Base-by-base conservation (phyloP, 2,797 vertebrate genomes). In the Sebastes vulpes region DNA sequence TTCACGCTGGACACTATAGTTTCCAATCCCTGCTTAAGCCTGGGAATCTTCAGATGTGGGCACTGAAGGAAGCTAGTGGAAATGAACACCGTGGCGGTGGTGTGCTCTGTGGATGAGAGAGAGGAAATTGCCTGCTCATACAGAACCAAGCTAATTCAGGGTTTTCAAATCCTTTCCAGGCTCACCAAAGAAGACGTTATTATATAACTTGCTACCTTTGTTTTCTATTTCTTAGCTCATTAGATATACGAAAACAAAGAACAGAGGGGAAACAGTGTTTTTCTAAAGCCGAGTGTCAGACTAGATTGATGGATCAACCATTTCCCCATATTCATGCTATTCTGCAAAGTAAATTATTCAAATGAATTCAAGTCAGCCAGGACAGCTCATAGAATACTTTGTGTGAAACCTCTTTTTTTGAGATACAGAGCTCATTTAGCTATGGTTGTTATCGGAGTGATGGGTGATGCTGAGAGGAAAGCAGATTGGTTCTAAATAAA, bases 271-370 rank as follows among this genome's bases (percentile, higher is more conserved):
- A 83, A 79, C 75, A 14, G 65, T 71, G 72, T 75, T 89, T 81
- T 85, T 80, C 80, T 82, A 76, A 83, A 81, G 89, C 69, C 20
- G 38, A 25, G 42, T 87, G 89, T 86, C 91, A 86, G 68, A 77
- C 31, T 31, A 81, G 90, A 94, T 85, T 90, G 92, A 94, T 93
- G 89, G 83, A 92, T 91, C 84, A 92, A 90, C 86, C 81, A 85
- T 91, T 89, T 91, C 77, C 79, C 70, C 87, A 90, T 89, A 85
- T 88, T 77, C 79, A 79, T 58, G 79, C 89, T 65, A 84, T 92
- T 91, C 87, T 79, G 50, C 75, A 67, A 80, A 87, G 71, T 88
- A 83, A 93, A 92, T 94, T 95, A 95, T 96, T 96, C 91, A 94
- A 94, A 95, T 95, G 67, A 89, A 94, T 94, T 95, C 91, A 84